Base-by-base conservation (phyloP, 1,140 invertebrate genomes). In the Cyclina sinensis region DNA sequence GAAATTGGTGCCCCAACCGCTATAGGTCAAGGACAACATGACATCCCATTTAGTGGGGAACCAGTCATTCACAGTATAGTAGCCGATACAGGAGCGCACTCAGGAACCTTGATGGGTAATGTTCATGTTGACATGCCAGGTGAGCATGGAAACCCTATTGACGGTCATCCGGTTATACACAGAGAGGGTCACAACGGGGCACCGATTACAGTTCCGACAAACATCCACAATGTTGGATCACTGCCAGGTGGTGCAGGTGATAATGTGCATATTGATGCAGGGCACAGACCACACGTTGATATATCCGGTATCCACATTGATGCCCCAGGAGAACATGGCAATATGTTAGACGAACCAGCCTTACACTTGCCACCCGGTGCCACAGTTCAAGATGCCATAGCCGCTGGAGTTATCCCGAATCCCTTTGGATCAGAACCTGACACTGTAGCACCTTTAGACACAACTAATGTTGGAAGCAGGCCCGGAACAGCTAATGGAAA, bases 101-200 rank as follows among this genome's bases (percentile, higher is more conserved):
- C 12, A 12, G 65, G 32, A 18, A n/a, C 18, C 0, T 27, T 30
- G 1, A 21, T 70, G 2, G 68, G 68, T 4, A 37, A 18, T 12
- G 51, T 57, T 35, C 79, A 81, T 27, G n/a, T 81, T 81, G 79
- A 81, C 39, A 62, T 81, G 79, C 79, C 79, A 18, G 79, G 79
- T 0, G 79, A 62, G 39, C 79, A 65, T 30, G 57, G 57, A 2
- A 81, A 81, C n/a, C 48, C 51, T 2, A 16, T 57, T 35, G 30
- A 80, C 24, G 76, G 76, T 0, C 4, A 11, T 39, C 79, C 79
- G 0, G 14, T 65, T 1, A 24, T 81, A 27, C 57, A 62, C 24
- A 62, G 57, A 27, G 57, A 27, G 27, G n/a, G 30, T 11, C 35
- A 24, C 30, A 1, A 30, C 7, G 18, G 68, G n/a, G n/a, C n/a